Base-by-base conservation (phyloP, 2,113 vertebrate species). In the Halichoerus grypus region DNA sequence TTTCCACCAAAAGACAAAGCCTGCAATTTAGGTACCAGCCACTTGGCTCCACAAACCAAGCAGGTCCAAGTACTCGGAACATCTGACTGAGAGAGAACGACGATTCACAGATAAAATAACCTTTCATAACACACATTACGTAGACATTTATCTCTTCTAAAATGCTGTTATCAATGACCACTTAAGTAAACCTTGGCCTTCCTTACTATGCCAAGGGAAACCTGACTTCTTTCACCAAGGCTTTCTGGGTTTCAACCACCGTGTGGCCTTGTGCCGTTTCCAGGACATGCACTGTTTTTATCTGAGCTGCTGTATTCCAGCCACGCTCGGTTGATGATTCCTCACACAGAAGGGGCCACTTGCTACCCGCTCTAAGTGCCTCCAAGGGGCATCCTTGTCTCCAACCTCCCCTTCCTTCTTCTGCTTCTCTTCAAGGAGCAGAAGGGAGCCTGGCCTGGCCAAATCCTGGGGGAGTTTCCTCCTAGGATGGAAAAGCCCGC, bases 1-100 rank as follows among this genome's bases (percentile, higher is more conserved):
- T 92, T 83, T 95, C 85, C 65, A 53, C 16, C 31, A 19, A 89
- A 83, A 61, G 36, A 72, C 55, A 82, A 93, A 94, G 71, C 53
- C 85, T 69, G 22, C 61, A 79, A 82, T 59, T 94, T 86, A 86
- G 63, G 91, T 10, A 87, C 61, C 85, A 61, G 55, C 24, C 65
- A 36, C 49, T 82, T 65, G 61, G 82, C 93, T 76, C 21, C 53
- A 85, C 51, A 90, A 80, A 91, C 28, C 57, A 67, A 85, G 88
- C 31, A 55, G 76, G 77, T 51, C 28, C 24, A 36, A 96, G 82
- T n/a, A 33, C 91, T 13, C 67, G 59, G 74, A 77, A 81, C n/a
- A 36, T 67, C 21, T 90, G 79, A 74, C 49, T 42, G 14, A 33
- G 67, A 76, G 89, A 87, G 31, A 97, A 72, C 16, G n/a, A 1